Base-by-base conservation (phyloP, 2,888 invertebrate genomes). In the Steinernema hermaphroditum region DNA sequence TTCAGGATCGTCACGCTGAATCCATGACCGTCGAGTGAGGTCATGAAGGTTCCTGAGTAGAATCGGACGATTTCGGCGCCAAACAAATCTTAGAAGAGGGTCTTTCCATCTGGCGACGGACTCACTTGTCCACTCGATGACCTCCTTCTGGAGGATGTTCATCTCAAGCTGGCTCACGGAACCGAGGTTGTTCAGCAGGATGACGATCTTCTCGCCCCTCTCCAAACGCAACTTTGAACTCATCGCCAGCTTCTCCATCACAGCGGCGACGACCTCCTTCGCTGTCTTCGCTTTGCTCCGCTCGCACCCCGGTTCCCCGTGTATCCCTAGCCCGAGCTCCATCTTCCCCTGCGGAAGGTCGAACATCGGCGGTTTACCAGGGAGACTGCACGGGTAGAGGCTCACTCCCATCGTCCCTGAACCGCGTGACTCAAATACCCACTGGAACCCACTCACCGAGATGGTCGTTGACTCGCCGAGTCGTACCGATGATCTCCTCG, bases 181-280 rank as follows among this genome's bases (percentile, higher is more conserved):
- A 32, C 93, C 93, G 71, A 93, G 89, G 87, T 94, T 94, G 88
- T 93, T 93, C 4, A 94, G 87, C 81, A 93, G 89, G 9, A 92
- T 89, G 0, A 90, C 91, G 0, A 92, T 90, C 70, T 86, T 37
- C n/a, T 85, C 78, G 8, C 76, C 76, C n/a, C 46, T 72, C 32
- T 19, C 22, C 32, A 78, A 50, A 29, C 75, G 54, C 50, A 81
- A 54, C 76, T 81, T 57, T 86, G 88, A 50, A 84, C 81, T 62
- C 80, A 75, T 72, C 84, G 87, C 87, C 87, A 90, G 86, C 77
- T 88, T 88, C 74, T 86, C 85, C 76, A 90, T 81, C 87, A 90
- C 87, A 12, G 83, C 77, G 27, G 80, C 77, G 0, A 89, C 87
- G 6, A 88, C 85, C 70, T 89, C 87, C 34, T 83, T 82, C 6